Evolutionary conservation across 2,113 vertebrate species (phyloP), one percentile per base, ranked within the genome.

Genomic region (Microtus ochrogaster): DNA sequence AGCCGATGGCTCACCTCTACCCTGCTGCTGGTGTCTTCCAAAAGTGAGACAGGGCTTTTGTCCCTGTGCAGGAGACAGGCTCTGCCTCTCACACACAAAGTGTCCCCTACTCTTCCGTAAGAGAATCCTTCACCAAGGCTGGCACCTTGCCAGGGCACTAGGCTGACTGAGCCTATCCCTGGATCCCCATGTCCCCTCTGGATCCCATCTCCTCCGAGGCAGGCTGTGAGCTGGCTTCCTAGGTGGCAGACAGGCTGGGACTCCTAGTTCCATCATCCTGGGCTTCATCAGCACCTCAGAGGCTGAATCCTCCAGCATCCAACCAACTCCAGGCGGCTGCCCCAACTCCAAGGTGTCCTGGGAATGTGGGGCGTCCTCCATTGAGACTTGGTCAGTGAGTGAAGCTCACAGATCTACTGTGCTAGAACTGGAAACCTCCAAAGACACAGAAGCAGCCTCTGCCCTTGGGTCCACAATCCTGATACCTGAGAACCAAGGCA

Each of bases 251-350:
- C 11, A 52, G 55, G 41, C 61, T 61, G 30, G 7, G 39, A 13
- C 10, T 12, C 4, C 19, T 70, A 63, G 30, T 13, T 3, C 41
- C 39, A 19, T 17, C 4, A 24, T 39, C 17, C 86, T 76, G 73
- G 9, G 44, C 7, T 0, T 90, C 39, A 0, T 7, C 10, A 44
- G 73, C 4, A 7, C 55, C 30, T 28, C 28, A 0, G 9, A 84
- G 52, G 81, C 24, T 65, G 13, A 61, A 17, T 41, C 58, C n/a
- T 85, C 41, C 5, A 36, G 2, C 9, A 3, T 36, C 41, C 28
- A 26, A 36, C 63, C 28, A 26, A 36, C 68, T 68, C 47, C 63
- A 7, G 7, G 91, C 47, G 2, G 33, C 70, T 52, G 10, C 21
- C 3, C 58, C n/a, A n/a, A 63, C n/a, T 26, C 22, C 86, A 36